These are phyloP conservation scores for Epicauta chinensis DNA, from an alignment of 1,140 invertebrate genomes.

Conservation along the genomic window DNA sequence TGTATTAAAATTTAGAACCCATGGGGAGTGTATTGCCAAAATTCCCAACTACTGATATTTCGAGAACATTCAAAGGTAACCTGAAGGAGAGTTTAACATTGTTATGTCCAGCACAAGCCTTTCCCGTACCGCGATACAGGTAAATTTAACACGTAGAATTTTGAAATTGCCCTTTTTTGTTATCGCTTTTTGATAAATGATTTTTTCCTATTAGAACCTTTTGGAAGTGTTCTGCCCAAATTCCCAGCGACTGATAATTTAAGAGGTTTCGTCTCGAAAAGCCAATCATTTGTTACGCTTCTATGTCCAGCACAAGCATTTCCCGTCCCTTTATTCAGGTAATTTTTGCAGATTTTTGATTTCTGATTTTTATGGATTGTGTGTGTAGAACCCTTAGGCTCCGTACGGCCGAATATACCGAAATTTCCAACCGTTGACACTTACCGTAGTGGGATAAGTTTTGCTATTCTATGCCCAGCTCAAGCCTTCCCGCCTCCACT, in stretches of 20 bases:
- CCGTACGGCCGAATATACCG: slow-evolving; percentile 56
- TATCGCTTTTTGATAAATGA: background rate
- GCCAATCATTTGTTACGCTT: slow-evolving; percentile 44
- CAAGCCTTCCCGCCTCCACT: slow-evolving; percentile 61
- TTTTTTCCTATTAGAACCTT: slow-evolving; percentile 42
- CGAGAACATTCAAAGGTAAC: slow-evolving; percentile 31
- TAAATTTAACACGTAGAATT: slow-evolving; percentile 33
- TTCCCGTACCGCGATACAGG: slow-evolving; percentile 53
- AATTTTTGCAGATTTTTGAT: slow-evolving; percentile 26
- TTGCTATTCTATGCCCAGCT: slow-evolving; percentile 52
- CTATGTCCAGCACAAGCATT: slow-evolving; percentile 54
- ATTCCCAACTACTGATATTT: slow-evolving; percentile 45
- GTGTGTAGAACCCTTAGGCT: slow-evolving; percentile 52
- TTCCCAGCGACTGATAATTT: slow-evolving; percentile 42
- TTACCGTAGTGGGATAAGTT: slow-evolving; percentile 44
- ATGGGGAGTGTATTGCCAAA: slow-evolving; percentile 51
- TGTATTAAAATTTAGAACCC: slow-evolving; percentile 48
- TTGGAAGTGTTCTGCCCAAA: slow-evolving; percentile 49
- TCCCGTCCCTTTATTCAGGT: slow-evolving; percentile 58
- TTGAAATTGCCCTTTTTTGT: background rate
- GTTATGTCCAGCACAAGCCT: slow-evolving; percentile 53
- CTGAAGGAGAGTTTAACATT: slow-evolving; percentile 46
- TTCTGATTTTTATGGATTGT: slow-evolving; percentile 22
- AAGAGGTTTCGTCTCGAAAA: slow-evolving; percentile 21
- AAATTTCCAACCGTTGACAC: slow-evolving; percentile 63